Conservation (phyloP, 2,113 vertebrate genomes). For the Dromiciops gliroides region DNA sequence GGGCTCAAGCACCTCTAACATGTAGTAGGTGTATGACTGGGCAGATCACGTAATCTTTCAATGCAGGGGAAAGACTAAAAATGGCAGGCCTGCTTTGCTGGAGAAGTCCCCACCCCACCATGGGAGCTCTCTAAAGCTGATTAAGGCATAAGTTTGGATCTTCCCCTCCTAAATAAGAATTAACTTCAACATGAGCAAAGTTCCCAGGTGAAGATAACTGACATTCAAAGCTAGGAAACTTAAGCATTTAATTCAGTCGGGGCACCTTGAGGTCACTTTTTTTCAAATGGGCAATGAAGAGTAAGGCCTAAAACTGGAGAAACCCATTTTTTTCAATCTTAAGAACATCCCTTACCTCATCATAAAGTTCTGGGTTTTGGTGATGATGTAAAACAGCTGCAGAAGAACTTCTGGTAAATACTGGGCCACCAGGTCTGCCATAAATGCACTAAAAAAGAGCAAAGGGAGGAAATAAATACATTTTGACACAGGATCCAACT, state of each 20-base stretch:
- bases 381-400: slow-evolving; percentile 97
- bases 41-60: not conserved
- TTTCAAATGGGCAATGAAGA: not conserved
- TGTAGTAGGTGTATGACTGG: not conserved
- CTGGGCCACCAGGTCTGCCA: slow-evolving; percentile 92
- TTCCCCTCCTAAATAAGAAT: not conserved
- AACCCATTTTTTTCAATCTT: slow-evolving; percentile 14
- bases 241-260: not conserved
- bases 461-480: slow-evolving; percentile 77
- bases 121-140: not conserved
- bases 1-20: not conserved
- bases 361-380: slow-evolving; percentile 98
- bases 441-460: slow-evolving; percentile 92
- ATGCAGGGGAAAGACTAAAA: not conserved
- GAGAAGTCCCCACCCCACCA: not conserved
- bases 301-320: not conserved
- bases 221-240: not conserved
- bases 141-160: not conserved
- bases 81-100: not conserved
- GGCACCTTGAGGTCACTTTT: not conserved
- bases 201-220: not conserved
- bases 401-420: slow-evolving; percentile 93
- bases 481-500: slow-evolving; percentile 84
- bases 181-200: not conserved
- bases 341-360: slow-evolving; percentile 89